Conservation (phyloP, 2,113 vertebrate species). For the Thermophis baileyi region DNA sequence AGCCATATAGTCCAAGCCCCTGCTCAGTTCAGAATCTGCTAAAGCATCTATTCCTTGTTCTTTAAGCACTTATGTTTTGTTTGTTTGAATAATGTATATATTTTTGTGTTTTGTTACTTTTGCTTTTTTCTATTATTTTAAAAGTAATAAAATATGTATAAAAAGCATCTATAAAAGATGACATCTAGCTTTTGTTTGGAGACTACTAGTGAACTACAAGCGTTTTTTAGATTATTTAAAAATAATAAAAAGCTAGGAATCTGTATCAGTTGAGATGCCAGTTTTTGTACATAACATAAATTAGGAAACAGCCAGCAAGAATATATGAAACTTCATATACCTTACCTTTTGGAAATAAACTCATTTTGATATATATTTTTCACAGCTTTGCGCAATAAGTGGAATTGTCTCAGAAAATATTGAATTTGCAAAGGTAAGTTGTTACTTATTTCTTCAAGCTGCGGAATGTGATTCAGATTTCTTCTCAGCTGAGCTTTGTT, state of each 20-base stretch:
- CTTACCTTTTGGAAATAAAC: background rate
- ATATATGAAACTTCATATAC: background rate
- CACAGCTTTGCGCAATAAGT: slow-evolving; percentile 88
- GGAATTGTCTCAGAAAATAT: slow-evolving; percentile 86
- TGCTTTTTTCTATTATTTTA: too few relatives aligned
- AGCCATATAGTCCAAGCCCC: background rate
- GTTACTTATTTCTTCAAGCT: background rate
- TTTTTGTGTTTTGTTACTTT: too few relatives aligned
- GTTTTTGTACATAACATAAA: background rate
- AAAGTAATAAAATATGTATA: too few relatives aligned
- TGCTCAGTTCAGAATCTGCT: background rate
- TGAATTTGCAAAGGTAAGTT: slow-evolving; percentile 94
- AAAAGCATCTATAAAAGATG: background rate
- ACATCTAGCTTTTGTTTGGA: background rate
- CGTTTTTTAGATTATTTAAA: background rate
- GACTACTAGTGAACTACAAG: background rate
- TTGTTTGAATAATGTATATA: too few relatives aligned
- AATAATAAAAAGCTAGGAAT: background rate
- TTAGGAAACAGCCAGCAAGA: background rate
- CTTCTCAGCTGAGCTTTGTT: background rate
- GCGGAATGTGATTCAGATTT: background rate
- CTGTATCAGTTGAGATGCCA: background rate
- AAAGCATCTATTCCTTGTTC: background rate
- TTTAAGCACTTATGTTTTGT: background rate
- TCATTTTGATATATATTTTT: slow-evolving; percentile 33